Evolutionary conservation across 1,140 invertebrate species (phyloP).

Genomic region (Lasaia peninsularis): DNA sequence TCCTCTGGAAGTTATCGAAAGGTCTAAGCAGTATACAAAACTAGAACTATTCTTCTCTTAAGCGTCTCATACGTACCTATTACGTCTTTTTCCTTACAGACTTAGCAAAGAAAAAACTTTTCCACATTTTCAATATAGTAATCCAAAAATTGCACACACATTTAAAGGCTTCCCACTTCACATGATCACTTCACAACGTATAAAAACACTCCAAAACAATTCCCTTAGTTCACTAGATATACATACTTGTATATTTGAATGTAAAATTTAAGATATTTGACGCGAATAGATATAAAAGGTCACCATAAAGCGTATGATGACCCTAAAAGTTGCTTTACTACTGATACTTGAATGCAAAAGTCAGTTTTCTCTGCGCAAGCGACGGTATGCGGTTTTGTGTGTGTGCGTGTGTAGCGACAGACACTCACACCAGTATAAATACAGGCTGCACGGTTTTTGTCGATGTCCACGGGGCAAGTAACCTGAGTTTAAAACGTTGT

Average conservation of each 20-base stretch:
- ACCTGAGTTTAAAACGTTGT: constrained; percentile 45
- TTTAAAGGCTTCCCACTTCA: constrained; percentile 24
- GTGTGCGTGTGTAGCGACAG: constrained; percentile 41
- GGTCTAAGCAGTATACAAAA: not conserved
- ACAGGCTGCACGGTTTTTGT: constrained; percentile 73
- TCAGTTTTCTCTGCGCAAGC: constrained; percentile 62
- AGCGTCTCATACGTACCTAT: constrained; percentile 42
- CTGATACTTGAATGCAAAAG: constrained; percentile 69
- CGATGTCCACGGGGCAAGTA: constrained; percentile 75
- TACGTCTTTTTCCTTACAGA: constrained; percentile 67
- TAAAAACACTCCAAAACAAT: constrained; percentile 14
- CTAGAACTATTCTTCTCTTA: not conserved
- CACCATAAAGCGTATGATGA: constrained; percentile 68
- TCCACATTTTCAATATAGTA: constrained; percentile 62
- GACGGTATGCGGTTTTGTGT: constrained; percentile 55
- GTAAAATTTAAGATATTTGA: constrained; percentile 33
- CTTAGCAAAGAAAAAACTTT: constrained; percentile 59
- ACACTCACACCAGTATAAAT: constrained; percentile 38
- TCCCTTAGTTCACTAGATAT: not conserved
- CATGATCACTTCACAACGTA: constrained; percentile 25
- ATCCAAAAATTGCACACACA: constrained; percentile 46
- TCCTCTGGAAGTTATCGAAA: not conserved
- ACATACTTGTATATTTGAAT: constrained; percentile 18
- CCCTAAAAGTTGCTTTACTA: constrained; percentile 65
- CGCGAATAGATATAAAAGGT: constrained; percentile 36